Base-by-base conservation (phyloP, 2,797 vertebrate genomes). In the Argyrosomus regius region DNA sequence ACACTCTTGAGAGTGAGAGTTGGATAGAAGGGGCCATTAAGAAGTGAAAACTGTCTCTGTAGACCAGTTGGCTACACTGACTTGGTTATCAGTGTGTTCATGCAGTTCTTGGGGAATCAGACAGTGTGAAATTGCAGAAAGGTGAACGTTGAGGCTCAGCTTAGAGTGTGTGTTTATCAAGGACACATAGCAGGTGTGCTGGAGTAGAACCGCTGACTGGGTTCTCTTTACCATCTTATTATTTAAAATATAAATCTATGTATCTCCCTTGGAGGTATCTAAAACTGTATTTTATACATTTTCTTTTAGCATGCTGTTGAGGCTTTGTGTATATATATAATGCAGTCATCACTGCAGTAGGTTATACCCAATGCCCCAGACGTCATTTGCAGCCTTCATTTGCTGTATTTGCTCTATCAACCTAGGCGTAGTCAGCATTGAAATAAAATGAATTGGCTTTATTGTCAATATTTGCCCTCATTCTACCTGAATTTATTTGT, bases 81-180 rank as follows among this genome's bases (percentile, higher is more conserved):
- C 88, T 87, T 28, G 53, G 77, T 92, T 93, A 93, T 94, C 93
- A 62, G 90, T 75, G 84, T 91, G 87, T 87, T 87, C 89, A 90
- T 90, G 92, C 93, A 88, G 31, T 81, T 86, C 87, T 85, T 56
- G 77, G 72, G 76, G 84, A 92, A 79, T 91, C 93, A 93, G 84
- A 89, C 81, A 58, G 81, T 93, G 91, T 94, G 93, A 94, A 94
- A 94, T 94, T 93, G 92, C 90, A 87, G 78, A 84, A 91, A 71
- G 87, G 84, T 90, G 84, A 91, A 89, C 85, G 82, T 54, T 77
- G 88, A 87, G 59, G 72, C 86, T 82, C 73, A 60, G 80, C 79
- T 78, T 35, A 31, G 83, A 77, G 68, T 65, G 72, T 74, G 75
- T 69, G 81, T 90, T 90, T 92, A 82, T 86, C 56, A 79, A 63